Percentiles rank a stretch among this genome's conserved stretches.
Conservation (phyloP, 2,888 invertebrate genomes). For the Drosophila limbata region DNA sequence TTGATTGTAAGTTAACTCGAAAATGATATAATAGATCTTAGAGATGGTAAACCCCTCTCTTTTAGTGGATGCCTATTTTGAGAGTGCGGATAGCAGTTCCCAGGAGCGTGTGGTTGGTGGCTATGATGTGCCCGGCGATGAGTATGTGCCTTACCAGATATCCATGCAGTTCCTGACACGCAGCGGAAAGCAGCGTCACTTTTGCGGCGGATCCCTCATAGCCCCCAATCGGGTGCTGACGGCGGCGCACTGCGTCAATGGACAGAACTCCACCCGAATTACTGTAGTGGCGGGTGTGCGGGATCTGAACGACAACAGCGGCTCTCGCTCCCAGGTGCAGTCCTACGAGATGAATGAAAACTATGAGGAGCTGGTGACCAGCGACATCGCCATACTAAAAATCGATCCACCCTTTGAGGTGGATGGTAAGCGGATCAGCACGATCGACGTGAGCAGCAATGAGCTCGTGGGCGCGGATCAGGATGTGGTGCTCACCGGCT, state of each 20-base stretch:
- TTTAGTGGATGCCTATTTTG: constrained; percentile 76
- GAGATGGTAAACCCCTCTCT: neutral
- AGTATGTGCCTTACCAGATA: constrained; percentile 82
- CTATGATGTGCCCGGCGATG: constrained; percentile 68
- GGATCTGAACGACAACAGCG: constrained; percentile 70
- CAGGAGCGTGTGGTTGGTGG: constrained; percentile 83
- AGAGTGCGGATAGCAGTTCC: constrained; percentile 61
- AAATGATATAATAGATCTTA: neutral
- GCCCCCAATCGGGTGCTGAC: constrained; percentile 82
- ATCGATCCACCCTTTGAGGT: constrained; percentile 79
- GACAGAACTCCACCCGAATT: constrained; percentile 76
- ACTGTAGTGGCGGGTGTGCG: constrained; percentile 79
- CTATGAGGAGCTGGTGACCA: constrained; percentile 81
- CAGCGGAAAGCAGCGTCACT: constrained; percentile 78
- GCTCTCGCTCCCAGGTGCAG: constrained; percentile 74
- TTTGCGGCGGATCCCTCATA: constrained; percentile 84
- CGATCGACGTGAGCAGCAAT: constrained; percentile 83
- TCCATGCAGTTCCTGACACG: constrained; percentile 78
- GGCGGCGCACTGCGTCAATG: constrained; percentile 84
- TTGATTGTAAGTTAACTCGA: constrained; percentile 61
- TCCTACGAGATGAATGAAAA: constrained; percentile 82
- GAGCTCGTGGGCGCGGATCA: constrained; percentile 77
- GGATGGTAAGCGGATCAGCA: constrained; percentile 81
- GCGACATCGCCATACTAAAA: constrained; percentile 84
- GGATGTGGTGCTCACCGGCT: constrained; percentile 80